These are phyloP conservation scores for Formicarius rufipectus DNA, from an alignment of 2,113 vertebrate species.

Conservation along the genomic window DNA sequence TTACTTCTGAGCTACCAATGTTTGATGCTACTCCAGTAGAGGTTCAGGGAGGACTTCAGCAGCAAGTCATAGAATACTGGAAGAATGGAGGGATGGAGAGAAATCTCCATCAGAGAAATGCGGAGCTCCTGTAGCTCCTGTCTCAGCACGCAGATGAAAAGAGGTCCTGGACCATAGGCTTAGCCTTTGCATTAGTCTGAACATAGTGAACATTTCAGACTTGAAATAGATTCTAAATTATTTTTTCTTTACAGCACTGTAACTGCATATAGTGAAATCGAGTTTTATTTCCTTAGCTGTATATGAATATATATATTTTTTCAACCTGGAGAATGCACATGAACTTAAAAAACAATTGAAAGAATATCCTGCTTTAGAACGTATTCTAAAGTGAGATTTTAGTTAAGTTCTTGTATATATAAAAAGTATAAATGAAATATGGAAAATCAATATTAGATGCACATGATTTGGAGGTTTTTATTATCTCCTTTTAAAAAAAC, in stretches of 20 bases:
- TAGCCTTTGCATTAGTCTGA: conserved; percentile 41
- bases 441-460: conserved; percentile 2
- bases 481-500: not conserved
- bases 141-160: not conserved
- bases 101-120: not conserved
- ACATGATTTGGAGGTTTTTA: not conserved
- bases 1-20: conserved; percentile 12
- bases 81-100: conserved; percentile 42
- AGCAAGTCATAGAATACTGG: conserved; percentile 28
- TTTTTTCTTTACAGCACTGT: conserved; percentile 59
- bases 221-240: conserved; percentile 57
- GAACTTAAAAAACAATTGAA: not conserved
- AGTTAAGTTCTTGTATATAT: not conserved
- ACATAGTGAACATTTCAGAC: conserved; percentile 34
- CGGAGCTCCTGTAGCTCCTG: not conserved
- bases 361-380: conserved; percentile 15
- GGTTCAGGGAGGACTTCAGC: conserved; percentile 35
- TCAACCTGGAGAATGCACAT: not conserved
- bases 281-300: conserved; percentile 48
- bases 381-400: conserved; percentile 16
- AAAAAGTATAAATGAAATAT: not conserved
- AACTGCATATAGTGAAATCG: conserved; percentile 31
- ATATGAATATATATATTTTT: conserved; percentile 33
- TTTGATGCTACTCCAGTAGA: not conserved
- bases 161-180: conserved; percentile 9